A percentile compares a stretch with the other conserved stretches of the same genome.
These are phyloP conservation scores for Xestia xanthographa DNA, from an alignment of 2,888 invertebrate species.

Conservation along the genomic window DNA sequence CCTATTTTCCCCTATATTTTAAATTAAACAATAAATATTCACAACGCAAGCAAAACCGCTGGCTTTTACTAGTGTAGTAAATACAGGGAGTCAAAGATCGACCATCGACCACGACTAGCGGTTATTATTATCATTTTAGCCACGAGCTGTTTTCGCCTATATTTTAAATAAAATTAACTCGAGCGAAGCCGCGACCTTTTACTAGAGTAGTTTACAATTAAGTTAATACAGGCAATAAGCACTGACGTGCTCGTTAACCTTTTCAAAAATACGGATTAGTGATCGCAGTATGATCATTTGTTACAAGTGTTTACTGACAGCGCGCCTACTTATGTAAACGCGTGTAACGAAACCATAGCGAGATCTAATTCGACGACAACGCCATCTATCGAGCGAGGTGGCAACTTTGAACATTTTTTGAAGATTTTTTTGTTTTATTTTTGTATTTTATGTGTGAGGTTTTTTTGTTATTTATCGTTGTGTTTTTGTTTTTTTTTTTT, in stretches of 20 bases:
- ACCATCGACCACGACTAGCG: no score
- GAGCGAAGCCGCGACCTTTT: not conserved
- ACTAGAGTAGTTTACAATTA: no score
- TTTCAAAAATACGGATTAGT: slow-evolving; percentile 48
- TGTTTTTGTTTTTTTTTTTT: no score
- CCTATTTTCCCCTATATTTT: no score
- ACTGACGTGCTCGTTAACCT: not conserved
- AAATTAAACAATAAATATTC: no score
- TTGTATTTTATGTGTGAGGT: rapidly evolving
- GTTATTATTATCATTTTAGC: no score
- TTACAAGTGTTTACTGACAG: rapidly evolving
- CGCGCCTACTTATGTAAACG: not conserved
- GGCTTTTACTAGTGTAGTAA: not conserved
- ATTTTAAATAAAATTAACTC: no score
- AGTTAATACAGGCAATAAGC: slow-evolving; percentile 4
- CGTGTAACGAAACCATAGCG: slow-evolving; percentile 56
- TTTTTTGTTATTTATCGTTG: not conserved
- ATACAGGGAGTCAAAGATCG: no score
- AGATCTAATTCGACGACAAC: slow-evolving; percentile 47
- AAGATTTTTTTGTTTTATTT: rapidly evolving
- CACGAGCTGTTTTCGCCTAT: no score
- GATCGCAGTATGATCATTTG: slow-evolving; percentile 55
- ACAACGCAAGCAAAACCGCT: not conserved
- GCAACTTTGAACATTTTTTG: not conserved
- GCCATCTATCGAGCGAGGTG: slow-evolving; percentile 46